Evolutionary conservation across 2,797 vertebrate genomes (phyloP).

Genomic region (Acrocephalus scirpaceus): DNA sequence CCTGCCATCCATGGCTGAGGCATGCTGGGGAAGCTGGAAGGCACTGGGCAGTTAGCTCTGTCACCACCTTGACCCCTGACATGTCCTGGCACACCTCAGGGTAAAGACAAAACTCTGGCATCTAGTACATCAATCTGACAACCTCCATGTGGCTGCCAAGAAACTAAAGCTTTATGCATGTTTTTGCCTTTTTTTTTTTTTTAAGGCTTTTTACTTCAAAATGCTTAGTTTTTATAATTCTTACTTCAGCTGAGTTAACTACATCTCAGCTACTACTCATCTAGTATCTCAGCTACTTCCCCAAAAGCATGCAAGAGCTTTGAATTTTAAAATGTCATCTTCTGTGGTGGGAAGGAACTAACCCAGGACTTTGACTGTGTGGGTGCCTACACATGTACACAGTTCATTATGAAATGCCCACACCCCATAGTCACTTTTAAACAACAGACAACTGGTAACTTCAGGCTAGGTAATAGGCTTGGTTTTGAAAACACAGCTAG

Average conservation of each 20-base stretch:
- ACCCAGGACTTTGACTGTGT: background rate
- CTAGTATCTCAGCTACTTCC: background rate
- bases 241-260: background rate
- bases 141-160: background rate
- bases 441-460: background rate
- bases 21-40: background rate
- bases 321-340: background rate
- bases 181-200: background rate
- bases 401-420: background rate
- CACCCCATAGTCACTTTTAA: background rate
- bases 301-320: background rate
- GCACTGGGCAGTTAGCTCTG: background rate
- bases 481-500: background rate
- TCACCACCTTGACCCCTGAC: background rate
- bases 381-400: rapidly evolving
- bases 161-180: background rate
- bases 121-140: background rate
- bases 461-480: background rate
- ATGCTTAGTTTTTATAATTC: background rate
- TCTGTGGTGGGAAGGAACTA: background rate
- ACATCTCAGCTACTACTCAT: background rate
- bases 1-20: background rate
- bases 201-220: background rate
- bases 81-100: background rate
- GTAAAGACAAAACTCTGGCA: background rate